Evolutionary conservation across 2,113 vertebrate species (phyloP), one percentile per base, ranked within the genome.

Genomic region (Chloebia gouldiae): DNA sequence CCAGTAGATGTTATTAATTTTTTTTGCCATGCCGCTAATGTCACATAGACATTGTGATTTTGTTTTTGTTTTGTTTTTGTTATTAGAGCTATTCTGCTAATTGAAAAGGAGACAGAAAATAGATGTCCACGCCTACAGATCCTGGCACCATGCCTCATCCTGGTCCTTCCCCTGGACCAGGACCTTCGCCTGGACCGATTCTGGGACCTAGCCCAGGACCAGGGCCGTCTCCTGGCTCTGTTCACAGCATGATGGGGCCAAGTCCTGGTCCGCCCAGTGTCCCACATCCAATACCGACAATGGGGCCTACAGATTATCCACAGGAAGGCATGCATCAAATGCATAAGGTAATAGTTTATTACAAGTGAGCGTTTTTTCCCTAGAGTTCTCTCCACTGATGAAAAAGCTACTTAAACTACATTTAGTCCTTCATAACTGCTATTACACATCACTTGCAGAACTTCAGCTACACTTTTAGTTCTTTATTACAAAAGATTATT

Each of bases 241-340:
- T 99, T 78, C 99, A 99, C 98, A 99, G 99, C 73, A 99, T 99
- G 99, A 99, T 99, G 99, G 99, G 99, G 76, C 99, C 99, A 21
- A 99, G 99, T 95, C 99, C 99, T 53, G 99, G 99, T 82, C 99
- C 99, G 0, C 99, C 99, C 23, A 99, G 98, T 33, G 98, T 98
- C 42, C 97, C 98, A 0, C 99, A 99, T 63, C 92, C 98, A 56
- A 98, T 99, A 96, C 98, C 99, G 10, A 86, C 98, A 9, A 99
- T 99, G 97, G 99, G 98, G 4, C 97, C 98, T 45, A 95, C 98
- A 17, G 99, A 99, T 81, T 99, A 99, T 95, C 97, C 98, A 42
- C 99, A 99, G 95, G 99, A 99, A 69, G 93, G 98, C 96, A 98
- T 99, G 97, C 99, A 99, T 81, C 98, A 98, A 60, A 97, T 99